phyloP scores from a whole-genome alignment of 2,888 invertebrate genomes.

The Thalpophila matura region DNA sequence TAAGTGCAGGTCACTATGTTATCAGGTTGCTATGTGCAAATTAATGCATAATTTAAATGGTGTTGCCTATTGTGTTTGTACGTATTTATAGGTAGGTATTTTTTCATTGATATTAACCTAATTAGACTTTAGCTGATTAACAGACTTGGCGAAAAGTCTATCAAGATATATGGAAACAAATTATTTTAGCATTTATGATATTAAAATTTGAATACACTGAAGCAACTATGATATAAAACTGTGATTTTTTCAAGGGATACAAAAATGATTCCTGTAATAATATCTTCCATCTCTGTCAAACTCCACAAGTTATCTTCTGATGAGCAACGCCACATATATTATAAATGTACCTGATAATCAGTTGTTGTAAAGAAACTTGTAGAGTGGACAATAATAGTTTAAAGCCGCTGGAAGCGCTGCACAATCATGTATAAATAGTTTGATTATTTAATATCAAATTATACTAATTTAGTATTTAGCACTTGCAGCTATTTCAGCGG shows the following conservation, averaged over 20 bases:
- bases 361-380: slow-evolving; percentile 50
- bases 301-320: slow-evolving; percentile 43
- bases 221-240: slow-evolving; percentile 48
- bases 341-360: slow-evolving; percentile 57
- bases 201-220: background rate
- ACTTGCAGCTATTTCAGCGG: slow-evolving; percentile 38
- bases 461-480: slow-evolving; percentile 7
- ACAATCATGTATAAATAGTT: slow-evolving; percentile 26
- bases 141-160: background rate
- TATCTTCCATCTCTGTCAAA: slow-evolving; percentile 39
- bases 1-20: slow-evolving; percentile 49
- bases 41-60: slow-evolving; percentile 22
- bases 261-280: slow-evolving; percentile 53
- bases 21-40: slow-evolving; percentile 16
- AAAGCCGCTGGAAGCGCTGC: slow-evolving; percentile 46
- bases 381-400: slow-evolving; percentile 34
- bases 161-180: too few species aligned
- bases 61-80: background rate
- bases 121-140: background rate
- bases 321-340: slow-evolving; percentile 36
- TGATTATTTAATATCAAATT: slow-evolving; percentile 38
- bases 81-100: slow-evolving; percentile 3
- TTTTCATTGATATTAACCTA: background rate
- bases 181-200: too few species aligned
- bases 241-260: slow-evolving; percentile 53